Evolutionary conservation across 2,888 invertebrate species (phyloP).

Genomic region (Ornithoptera alexandrae): DNA sequence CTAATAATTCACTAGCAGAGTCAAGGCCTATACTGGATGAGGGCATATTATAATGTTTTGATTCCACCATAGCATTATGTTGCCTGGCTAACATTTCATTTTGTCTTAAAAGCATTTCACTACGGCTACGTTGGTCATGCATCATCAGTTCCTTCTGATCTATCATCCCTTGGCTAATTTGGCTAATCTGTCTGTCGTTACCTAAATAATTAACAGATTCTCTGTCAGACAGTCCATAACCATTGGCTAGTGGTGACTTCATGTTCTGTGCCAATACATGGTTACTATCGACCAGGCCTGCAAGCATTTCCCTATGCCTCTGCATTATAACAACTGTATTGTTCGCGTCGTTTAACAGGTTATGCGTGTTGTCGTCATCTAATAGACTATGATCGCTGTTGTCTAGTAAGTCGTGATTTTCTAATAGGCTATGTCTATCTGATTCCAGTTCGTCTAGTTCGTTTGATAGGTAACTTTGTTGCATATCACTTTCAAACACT

Average conservation of each 20-base stretch:
- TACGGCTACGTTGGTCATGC: constrained; percentile 62
- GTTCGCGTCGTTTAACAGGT: constrained; percentile 61
- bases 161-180: constrained; percentile 64
- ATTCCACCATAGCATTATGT: constrained; percentile 60
- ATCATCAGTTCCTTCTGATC: constrained; percentile 63
- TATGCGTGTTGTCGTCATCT: constrained; percentile 69
- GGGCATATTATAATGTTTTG: constrained; percentile 66
- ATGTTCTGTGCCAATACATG: constrained; percentile 57
- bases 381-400: constrained; percentile 70
- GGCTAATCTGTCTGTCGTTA: constrained; percentile 67
- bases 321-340: constrained; percentile 66
- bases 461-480: constrained; percentile 59
- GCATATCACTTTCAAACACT: constrained; percentile 63
- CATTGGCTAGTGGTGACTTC: constrained; percentile 62
- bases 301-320: constrained; percentile 68
- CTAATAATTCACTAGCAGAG: constrained; percentile 75
- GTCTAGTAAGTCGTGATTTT: constrained; percentile 71
- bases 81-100: constrained; percentile 66
- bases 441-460: constrained; percentile 73
- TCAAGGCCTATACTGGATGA: constrained; percentile 69
- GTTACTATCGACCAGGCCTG: constrained; percentile 64
- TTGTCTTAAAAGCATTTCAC: constrained; percentile 66
- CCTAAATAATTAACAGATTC: constrained; percentile 61
- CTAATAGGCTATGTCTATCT: constrained; percentile 73
- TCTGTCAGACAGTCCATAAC: constrained; percentile 66